Evolutionary conservation across 2,888 invertebrate species (phyloP).

Genomic region (Clivina fossor): DNA sequence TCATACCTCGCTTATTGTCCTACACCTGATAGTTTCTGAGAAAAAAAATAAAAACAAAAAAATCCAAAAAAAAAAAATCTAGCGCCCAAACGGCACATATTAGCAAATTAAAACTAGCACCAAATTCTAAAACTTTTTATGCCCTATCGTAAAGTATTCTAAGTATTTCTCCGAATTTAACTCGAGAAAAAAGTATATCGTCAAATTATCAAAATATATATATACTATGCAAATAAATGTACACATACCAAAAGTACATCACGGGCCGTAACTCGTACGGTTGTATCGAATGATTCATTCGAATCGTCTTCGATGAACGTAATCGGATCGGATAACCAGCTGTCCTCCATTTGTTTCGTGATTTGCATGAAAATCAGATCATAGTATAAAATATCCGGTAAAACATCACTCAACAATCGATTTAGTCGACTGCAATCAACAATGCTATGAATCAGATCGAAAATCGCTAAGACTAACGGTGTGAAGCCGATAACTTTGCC

Average conservation of each 20-base stretch:
- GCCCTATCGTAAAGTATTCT: too few species aligned
- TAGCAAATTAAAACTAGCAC: too few species aligned
- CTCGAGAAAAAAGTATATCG: too few species aligned
- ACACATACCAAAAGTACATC: conserved; percentile 60
- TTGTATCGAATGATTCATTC: conserved; percentile 63
- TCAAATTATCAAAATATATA: too few species aligned
- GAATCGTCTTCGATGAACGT: conserved; percentile 72
- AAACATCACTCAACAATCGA: conserved; percentile 59
- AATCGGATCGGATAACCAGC: conserved; percentile 65
- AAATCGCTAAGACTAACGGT: conserved; percentile 65
- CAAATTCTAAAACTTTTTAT: too few species aligned
- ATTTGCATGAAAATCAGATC: conserved; percentile 70
- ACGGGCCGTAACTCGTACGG: conserved; percentile 66
- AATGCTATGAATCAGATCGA: conserved; percentile 67
- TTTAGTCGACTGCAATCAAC: conserved; percentile 61
- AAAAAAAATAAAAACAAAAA: too few species aligned
- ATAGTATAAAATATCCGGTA: conserved; percentile 67
- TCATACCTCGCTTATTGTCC: too few species aligned
- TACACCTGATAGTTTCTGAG: too few species aligned
- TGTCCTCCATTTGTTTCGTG: conserved; percentile 65
- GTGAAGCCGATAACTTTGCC: conserved; percentile 67
- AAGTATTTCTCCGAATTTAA: too few species aligned
- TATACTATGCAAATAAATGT: too few species aligned
- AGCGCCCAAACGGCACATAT: too few species aligned
- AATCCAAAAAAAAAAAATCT: too few species aligned